These are phyloP conservation scores for Camponotus fellah DNA, from an alignment of 2,888 invertebrate genomes.

Conservation along the genomic window DNA sequence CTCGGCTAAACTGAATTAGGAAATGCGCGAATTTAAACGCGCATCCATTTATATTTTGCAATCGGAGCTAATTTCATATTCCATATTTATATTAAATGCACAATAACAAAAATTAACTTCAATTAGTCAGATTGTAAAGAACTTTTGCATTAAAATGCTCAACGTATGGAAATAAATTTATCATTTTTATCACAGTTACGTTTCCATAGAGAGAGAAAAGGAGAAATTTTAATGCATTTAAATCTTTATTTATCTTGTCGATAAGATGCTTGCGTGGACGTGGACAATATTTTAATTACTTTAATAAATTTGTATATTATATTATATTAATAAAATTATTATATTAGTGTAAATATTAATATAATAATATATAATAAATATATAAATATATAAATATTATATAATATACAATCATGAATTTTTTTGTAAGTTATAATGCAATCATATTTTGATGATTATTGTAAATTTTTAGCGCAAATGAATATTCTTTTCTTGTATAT, in stretches of 20 bases:
- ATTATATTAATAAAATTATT: background rate
- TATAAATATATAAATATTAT: too few relatives aligned
- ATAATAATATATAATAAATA: background rate
- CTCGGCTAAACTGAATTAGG: background rate
- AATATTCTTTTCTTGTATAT: background rate
- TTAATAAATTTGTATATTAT: background rate
- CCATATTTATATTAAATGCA: constrained; percentile 4
- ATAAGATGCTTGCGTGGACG: background rate
- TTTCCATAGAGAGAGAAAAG: background rate
- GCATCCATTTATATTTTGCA: background rate
- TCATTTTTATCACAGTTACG: background rate
- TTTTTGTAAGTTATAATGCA: background rate
- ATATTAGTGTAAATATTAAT: background rate
- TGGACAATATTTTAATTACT: constrained; percentile 15
- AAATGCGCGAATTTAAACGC: constrained; percentile 27
- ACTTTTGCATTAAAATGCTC: constrained; percentile 17
- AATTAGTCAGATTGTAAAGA: constrained; percentile 7
- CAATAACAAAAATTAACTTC: constrained; percentile 8
- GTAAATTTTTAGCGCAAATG: background rate
- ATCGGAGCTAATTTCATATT: background rate
- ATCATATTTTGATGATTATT: background rate
- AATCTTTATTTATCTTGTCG: constrained; percentile 26
- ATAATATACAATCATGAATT: background rate
- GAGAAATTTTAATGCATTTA: constrained; percentile 39
- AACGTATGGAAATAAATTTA: constrained; percentile 17